A percentile compares a stretch with the other conserved stretches of the same genome.
phyloP scores from a whole-genome alignment of 2,797 vertebrate genomes.

The Fringilla coelebs region DNA sequence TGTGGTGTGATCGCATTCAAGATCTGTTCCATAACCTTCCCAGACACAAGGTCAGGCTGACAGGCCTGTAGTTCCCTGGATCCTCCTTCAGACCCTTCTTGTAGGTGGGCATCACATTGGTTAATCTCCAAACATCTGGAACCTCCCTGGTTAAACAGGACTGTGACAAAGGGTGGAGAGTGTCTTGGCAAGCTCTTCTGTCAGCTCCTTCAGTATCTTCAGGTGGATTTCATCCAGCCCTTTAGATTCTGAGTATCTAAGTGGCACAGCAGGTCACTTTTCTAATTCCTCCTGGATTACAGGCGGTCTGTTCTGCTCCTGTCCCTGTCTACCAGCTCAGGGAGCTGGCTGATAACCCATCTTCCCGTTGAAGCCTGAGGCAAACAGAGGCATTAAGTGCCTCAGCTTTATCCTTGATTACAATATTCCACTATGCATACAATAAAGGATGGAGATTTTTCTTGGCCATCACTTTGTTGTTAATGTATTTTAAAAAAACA shows the following conservation, averaged over 20 bases:
- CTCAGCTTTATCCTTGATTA: not conserved
- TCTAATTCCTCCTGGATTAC: not conserved
- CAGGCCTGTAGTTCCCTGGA: not conserved
- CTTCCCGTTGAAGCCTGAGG: not conserved
- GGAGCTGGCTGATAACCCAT: not conserved
- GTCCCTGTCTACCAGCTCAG: not conserved
- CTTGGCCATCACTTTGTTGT: not conserved
- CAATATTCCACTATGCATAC: not conserved
- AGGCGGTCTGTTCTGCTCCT: not conserved
- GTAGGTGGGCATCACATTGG: too few species aligned
- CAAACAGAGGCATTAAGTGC: not conserved
- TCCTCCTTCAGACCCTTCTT: not conserved
- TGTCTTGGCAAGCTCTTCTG: not conserved
- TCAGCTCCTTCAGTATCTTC: not conserved
- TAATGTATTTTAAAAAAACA: not conserved
- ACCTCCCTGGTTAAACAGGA: not conserved
- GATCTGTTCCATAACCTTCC: not conserved
- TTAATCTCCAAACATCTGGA: not conserved
- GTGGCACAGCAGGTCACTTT: not conserved
- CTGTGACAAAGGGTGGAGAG: not conserved
- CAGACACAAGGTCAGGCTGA: not conserved
- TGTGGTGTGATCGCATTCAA: fast-evolving
- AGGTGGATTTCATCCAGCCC: not conserved
- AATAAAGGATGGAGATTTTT: not conserved
- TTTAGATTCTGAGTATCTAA: not conserved